phyloP scores from a whole-genome alignment of 2,888 invertebrate genomes.

The Synanthedon myopaeformis region DNA sequence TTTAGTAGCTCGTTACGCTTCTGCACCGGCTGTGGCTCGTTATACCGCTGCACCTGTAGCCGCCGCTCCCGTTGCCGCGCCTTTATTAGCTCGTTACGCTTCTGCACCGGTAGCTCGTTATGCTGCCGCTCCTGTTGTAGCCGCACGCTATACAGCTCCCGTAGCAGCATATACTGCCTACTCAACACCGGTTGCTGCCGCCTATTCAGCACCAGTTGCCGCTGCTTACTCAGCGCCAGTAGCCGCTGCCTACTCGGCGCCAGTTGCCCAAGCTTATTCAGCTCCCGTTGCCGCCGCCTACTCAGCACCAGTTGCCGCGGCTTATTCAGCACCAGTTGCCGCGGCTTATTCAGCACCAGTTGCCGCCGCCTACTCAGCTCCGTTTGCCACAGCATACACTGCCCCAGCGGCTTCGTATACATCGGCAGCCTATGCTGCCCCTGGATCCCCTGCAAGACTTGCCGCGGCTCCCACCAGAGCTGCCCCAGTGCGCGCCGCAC shows the following conservation, averaged over 20 bases:
- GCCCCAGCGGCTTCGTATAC: conserved; percentile 49
- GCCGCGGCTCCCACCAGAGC: conserved; percentile 45
- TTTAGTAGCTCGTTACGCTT: conserved; percentile 9
- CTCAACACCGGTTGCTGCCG: conserved; percentile 12
- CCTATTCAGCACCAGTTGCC: conserved; percentile 18
- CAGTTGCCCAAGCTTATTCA: conserved; percentile 17
- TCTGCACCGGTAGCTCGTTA: conserved; percentile 10
- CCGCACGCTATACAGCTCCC: conserved; percentile 14
- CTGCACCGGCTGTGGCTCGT: conserved; percentile 11
- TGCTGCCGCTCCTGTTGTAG: conserved; percentile 16
- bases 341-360: conserved; percentile 23
- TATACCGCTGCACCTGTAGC: conserved; percentile 9
- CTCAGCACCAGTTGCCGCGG: conserved; percentile 6
- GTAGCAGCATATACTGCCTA: conserved; percentile 27
- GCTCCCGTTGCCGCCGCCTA: conserved; percentile 33
- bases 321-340: conserved; percentile 11
- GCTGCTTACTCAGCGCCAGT: conserved; percentile 15
- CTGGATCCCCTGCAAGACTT: conserved; percentile 17
- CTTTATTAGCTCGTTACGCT: conserved; percentile 4
- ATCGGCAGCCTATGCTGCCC: too few species aligned
- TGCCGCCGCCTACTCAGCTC: conserved; percentile 18
- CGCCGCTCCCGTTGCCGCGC: conserved; percentile 4
- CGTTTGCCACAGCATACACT: conserved; percentile 4
- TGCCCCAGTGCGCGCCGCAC: conserved; percentile 73
- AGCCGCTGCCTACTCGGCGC: conserved; percentile 7